phyloP scores from a whole-genome alignment of 2,113 vertebrate species.

The Spheniscus mendiculus region DNA sequence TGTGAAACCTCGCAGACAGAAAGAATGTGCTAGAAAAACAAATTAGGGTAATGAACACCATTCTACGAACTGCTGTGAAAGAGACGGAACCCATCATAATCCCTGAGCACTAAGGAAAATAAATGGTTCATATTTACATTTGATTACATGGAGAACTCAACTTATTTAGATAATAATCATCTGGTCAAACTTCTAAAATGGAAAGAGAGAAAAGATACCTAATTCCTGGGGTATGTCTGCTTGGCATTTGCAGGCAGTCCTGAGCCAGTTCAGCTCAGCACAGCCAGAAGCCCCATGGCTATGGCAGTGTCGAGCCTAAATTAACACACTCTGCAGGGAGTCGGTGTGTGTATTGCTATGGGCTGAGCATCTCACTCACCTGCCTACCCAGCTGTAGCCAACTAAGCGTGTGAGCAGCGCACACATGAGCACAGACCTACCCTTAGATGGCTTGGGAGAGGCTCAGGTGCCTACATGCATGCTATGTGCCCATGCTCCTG shows the following conservation, averaged over 20 bases:
- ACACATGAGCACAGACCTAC: not conserved
- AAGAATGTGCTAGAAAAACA: conserved; percentile 22
- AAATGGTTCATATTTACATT: not conserved
- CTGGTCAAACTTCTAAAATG: not conserved
- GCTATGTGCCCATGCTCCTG: not conserved
- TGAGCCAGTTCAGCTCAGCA: not conserved
- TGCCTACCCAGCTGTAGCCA: not conserved
- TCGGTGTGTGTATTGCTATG: fast-evolving
- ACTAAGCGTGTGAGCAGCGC: not conserved
- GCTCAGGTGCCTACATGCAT: not conserved
- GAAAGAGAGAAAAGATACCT: not conserved
- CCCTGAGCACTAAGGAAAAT: not conserved
- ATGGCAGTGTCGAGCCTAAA: fast-evolving
- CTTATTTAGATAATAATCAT: not conserved
- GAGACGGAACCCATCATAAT: not conserved
- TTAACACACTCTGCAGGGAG: not conserved
- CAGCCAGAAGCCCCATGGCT: not conserved
- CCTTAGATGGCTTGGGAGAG: not conserved
- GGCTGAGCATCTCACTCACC: not conserved
- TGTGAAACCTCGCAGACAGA: not conserved
- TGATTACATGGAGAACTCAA: not conserved
- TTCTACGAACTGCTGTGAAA: not conserved
- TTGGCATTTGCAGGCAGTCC: not conserved
- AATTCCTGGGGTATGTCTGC: not conserved
- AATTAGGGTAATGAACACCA: not conserved